phyloP scores from a whole-genome alignment of 2,888 invertebrate genomes.

The Oeneis ivallda region DNA sequence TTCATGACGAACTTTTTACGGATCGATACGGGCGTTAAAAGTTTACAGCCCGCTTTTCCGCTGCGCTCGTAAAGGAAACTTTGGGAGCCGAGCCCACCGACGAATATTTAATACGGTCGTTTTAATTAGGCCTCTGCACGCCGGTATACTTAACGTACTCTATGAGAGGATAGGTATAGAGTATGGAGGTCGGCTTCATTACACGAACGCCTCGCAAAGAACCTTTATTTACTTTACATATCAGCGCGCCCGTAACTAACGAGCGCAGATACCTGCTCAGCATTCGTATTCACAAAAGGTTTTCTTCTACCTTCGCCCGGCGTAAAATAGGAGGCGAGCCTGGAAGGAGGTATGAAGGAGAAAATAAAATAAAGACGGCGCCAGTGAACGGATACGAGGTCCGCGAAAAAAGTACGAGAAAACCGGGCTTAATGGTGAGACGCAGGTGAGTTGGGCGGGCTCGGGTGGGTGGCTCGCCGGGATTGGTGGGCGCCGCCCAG shows the following conservation, averaged over 20 bases:
- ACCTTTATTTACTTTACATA: conserved; percentile 79
- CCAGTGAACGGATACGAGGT: conserved; percentile 77
- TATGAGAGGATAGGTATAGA: conserved; percentile 32
- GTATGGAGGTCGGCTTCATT: conserved; percentile 43
- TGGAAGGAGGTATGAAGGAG: conserved; percentile 80
- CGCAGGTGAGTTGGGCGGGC: conserved; percentile 81
- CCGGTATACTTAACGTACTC: conserved; percentile 25
- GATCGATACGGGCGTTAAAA: conserved; percentile 77
- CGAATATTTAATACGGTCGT: conserved; percentile 38
- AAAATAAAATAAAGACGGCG: conserved; percentile 81
- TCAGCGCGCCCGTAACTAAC: conserved; percentile 74
- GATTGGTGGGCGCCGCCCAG: conserved; percentile 80
- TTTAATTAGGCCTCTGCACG: conserved; percentile 35
- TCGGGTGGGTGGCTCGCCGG: conserved; percentile 69
- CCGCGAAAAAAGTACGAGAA: conserved; percentile 79
- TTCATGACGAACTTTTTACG: conserved; percentile 74
- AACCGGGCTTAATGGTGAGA: conserved; percentile 77
- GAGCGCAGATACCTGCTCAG: conserved; percentile 77
- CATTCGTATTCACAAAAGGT: conserved; percentile 81
- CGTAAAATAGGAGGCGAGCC: conserved; percentile 78
- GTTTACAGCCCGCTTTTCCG: conserved; percentile 66
- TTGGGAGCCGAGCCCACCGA: conserved; percentile 38
- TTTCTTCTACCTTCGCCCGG: conserved; percentile 78
- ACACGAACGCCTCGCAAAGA: conserved; percentile 48
- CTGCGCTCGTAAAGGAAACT: conserved; percentile 60